A percentile compares a stretch with the other conserved stretches of the same genome.
These are phyloP conservation scores for Tamandua tetradactyla DNA, from an alignment of 2,797 vertebrate species.

Conservation along the genomic window DNA sequence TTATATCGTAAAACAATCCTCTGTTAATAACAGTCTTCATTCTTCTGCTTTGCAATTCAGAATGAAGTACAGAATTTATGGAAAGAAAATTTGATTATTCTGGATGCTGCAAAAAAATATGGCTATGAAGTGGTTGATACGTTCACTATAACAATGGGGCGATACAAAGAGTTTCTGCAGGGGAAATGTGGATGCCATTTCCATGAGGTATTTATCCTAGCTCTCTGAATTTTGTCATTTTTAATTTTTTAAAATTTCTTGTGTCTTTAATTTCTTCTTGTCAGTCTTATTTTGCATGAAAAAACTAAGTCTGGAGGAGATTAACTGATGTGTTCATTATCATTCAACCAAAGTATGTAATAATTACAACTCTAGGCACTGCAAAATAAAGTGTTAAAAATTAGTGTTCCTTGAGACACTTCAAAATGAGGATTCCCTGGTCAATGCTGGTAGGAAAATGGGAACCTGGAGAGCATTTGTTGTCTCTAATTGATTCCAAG, in stretches of 20 bases:
- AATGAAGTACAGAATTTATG: conserved; percentile 90
- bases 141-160: conserved; percentile 94
- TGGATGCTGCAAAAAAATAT: conserved; percentile 89
- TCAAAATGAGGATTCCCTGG: neutral
- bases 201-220: conserved; percentile 90
- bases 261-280: neutral
- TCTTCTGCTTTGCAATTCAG: conserved; percentile 84
- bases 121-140: conserved; percentile 96
- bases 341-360: neutral
- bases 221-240: neutral
- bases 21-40: conserved; percentile 56
- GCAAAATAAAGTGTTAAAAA: neutral
- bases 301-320: neutral
- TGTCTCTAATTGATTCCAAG: neutral
- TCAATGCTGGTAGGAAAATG: neutral
- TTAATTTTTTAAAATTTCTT: neutral
- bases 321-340: neutral
- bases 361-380: neutral
- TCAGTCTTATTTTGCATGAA: conserved; percentile 2
- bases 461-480: neutral
- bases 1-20: conserved; percentile 36
- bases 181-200: conserved; percentile 97
- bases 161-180: conserved; percentile 96
- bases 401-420: neutral
- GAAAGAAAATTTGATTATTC: conserved; percentile 90